Evolutionary conservation across 2,797 vertebrate species (phyloP).

Genomic region (Sebastiscus albofasciatus): DNA sequence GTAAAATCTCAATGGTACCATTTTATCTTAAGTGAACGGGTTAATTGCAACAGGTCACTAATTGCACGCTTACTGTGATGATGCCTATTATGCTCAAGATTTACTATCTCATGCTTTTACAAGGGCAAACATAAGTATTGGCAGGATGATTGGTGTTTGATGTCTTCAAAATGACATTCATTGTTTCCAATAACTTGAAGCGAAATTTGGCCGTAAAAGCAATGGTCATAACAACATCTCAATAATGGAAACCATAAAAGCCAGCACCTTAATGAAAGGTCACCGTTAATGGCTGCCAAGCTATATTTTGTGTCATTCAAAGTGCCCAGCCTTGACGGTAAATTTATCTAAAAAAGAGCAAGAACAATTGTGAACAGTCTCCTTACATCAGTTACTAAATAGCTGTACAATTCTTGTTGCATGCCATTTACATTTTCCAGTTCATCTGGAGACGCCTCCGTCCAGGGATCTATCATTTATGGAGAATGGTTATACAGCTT

Average conservation of each 20-base stretch:
- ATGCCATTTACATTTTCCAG: neutral
- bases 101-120: conserved; percentile 34
- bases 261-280: conserved; percentile 47
- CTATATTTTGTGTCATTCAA: conserved; percentile 50
- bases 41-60: conserved; percentile 43
- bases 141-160: conserved; percentile 15
- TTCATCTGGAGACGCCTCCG: neutral
- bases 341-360: conserved; percentile 43
- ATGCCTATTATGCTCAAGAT: conserved; percentile 24
- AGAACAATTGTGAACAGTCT: conserved; percentile 4
- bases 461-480: neutral
- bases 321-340: conserved; percentile 20
- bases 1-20: neutral
- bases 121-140: conserved; percentile 46
- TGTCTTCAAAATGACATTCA: conserved; percentile 25
- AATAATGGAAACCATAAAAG: conserved; percentile 60
- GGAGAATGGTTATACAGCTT: neutral
- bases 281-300: conserved; percentile 41
- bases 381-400: conserved; percentile 6
- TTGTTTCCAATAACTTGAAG: conserved; percentile 31
- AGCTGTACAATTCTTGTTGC: neutral
- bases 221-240: conserved; percentile 49
- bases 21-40: neutral
- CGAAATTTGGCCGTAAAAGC: conserved; percentile 47
- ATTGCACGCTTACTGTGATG: conserved; percentile 25